These are phyloP conservation scores for Helarctos malayanus DNA, from an alignment of 2,797 vertebrate genomes.

Conservation along the genomic window DNA sequence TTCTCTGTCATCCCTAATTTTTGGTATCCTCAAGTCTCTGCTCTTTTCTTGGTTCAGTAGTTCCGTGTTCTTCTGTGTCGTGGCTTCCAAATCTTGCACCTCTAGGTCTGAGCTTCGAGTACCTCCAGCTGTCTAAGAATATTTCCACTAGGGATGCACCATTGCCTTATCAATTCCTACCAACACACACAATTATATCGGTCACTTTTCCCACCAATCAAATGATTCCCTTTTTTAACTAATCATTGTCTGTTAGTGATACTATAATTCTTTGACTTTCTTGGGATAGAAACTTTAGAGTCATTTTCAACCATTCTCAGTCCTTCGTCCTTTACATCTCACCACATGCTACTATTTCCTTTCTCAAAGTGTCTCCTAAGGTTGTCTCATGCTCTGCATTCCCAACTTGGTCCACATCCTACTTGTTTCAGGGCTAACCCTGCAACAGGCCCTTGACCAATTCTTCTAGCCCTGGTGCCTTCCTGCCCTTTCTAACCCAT, in stretches of 20 bases:
- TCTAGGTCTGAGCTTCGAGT: not conserved
- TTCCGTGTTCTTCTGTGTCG: accelerated
- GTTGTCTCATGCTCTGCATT: not conserved
- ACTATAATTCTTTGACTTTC: not conserved
- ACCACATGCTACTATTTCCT: not conserved
- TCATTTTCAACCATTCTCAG: not conserved
- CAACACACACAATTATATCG: too few relatives aligned
- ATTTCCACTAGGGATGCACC: not conserved
- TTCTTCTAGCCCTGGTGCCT: not conserved
- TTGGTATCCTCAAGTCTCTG: not conserved
- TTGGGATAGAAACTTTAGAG: not conserved
- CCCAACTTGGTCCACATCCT: not conserved
- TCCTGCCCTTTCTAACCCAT: not conserved
- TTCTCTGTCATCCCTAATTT: not conserved
- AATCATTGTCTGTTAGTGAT: not conserved
- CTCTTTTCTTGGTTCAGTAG: not conserved
- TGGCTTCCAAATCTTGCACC: not conserved
- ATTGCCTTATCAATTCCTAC: not conserved
- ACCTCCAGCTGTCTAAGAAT: not conserved
- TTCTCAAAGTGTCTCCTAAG: not conserved
- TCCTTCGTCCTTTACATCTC: not conserved
- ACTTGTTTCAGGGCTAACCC: not conserved
- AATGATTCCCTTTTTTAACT: not conserved
- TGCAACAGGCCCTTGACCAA: not conserved
- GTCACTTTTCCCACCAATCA: not conserved